These are phyloP conservation scores for Sminthopsis crassicaudata DNA, from an alignment of 2,113 vertebrate species.

Conservation along the genomic window DNA sequence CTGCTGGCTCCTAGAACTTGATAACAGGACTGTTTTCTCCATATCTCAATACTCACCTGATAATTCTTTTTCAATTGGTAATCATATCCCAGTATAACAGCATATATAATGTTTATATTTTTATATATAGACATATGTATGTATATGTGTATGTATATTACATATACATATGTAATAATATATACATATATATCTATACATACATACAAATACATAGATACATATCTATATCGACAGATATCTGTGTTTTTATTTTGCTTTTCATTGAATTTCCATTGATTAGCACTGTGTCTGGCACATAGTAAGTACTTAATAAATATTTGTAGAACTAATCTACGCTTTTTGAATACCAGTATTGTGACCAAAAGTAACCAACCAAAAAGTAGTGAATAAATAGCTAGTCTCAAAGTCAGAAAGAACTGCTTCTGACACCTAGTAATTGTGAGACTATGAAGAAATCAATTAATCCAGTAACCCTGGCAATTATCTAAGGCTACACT, in stretches of 20 bases:
- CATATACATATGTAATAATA: too few relatives aligned
- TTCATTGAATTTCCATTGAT: conserved; percentile 14
- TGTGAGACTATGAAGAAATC: background rate
- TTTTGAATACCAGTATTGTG: background rate
- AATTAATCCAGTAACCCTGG: background rate
- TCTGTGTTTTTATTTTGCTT: conserved; percentile 25
- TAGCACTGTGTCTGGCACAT: background rate
- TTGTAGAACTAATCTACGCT: background rate
- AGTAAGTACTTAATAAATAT: background rate
- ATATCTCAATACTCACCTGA: background rate
- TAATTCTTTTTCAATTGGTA: background rate
- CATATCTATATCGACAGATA: too few relatives aligned
- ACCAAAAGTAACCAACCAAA: background rate
- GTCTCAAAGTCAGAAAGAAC: background rate
- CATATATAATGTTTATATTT: too few relatives aligned
- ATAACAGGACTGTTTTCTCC: background rate
- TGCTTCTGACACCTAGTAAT: background rate
- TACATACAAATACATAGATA: too few relatives aligned
- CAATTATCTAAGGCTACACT: background rate
- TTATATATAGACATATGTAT: too few relatives aligned
- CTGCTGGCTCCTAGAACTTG: background rate
- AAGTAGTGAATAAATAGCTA: background rate
- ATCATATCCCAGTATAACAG: background rate
- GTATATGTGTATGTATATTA: too few relatives aligned
- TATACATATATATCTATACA: too few relatives aligned